A percentile compares a stretch with the other conserved stretches of the same genome.
These are phyloP conservation scores for Macropodus opercularis DNA, from an alignment of 2,797 vertebrate genomes.

Conservation along the genomic window DNA sequence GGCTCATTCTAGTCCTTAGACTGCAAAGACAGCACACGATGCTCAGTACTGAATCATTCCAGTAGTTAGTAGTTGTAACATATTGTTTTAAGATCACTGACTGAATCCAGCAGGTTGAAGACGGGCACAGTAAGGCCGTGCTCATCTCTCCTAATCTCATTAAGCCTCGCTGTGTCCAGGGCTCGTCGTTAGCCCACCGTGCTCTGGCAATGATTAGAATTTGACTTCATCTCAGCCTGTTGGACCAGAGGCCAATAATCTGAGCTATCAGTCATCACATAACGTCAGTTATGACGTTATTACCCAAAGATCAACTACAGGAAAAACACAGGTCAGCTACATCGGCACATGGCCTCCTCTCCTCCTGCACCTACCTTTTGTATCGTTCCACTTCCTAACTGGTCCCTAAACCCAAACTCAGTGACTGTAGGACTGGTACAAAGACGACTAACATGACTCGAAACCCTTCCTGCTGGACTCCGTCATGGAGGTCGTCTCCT, in stretches of 20 bases:
- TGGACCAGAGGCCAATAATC: neutral
- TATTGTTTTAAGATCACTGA: too few species aligned
- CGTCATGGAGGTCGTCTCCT: too few species aligned
- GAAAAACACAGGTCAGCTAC: neutral
- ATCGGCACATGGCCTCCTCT: neutral
- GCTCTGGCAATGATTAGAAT: neutral
- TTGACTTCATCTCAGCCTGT: neutral
- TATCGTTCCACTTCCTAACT: neutral
- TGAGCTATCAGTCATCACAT: neutral
- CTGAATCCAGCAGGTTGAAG: too few species aligned
- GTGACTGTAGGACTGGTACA: conserved; percentile 6
- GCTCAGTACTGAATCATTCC: neutral
- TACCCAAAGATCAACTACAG: too few species aligned
- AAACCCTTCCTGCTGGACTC: too few species aligned
- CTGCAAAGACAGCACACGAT: too few species aligned
- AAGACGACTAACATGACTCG: neutral
- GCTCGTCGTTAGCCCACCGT: neutral
- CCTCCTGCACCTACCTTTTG: neutral
- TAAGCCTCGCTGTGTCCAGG: neutral
- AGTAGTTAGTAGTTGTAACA: too few species aligned
- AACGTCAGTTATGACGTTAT: too few species aligned
- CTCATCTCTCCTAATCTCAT: conserved; percentile 22
- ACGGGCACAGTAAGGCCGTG: conserved; percentile 6
- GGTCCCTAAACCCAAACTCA: neutral
- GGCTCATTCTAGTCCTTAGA: too few species aligned